Base-by-base conservation (phyloP, 2,888 invertebrate species). In the Lithophane socia region DNA sequence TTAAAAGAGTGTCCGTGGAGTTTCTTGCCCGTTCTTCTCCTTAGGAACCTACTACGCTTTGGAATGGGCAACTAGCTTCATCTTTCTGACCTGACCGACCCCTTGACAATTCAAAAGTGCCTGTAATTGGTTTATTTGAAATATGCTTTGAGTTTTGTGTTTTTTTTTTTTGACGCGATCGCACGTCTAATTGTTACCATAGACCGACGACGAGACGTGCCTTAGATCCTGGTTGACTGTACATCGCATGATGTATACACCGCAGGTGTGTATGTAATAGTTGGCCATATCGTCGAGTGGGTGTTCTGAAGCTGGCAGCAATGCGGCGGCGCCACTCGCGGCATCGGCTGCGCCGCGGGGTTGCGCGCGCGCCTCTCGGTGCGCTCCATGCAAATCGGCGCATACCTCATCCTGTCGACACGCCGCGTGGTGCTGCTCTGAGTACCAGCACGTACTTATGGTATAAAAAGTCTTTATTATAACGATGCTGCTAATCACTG, bases 351-450 rank as follows among this genome's bases (percentile, higher is more conserved):
- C 82, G 0, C 86, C 21, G 65, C 85, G 67, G 83, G 69, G 69
- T 8, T n/a, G 67, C 83, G 60, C 65, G 37, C 37, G 67, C 64
- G 56, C 66, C 13, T 47, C 37, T 37, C 58, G 21, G 58, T 21
- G 58, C 73, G 56, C 81, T 61, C n/a, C 77, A 73, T 79, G 87
- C 77, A 82, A 74, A 77, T 76, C 42, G 64, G 42, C 66, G 60
- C 77, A 70, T 75, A 58, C 73, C 68, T 75, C 79, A 73, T 75
- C 49, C 69, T 83, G 77, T 63, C 85, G 24, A 13, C 82, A 60
- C 64, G 47, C 81, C 47, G 81, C 75, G 60, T 67, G 68, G 63
- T 37, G 54, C 61, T 47, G 29, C 66, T 61, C 75, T 29, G 56
- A n/a, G 37, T 64, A n/a, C 42, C 13, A 24, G 44, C 58, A 29